Base-by-base conservation (phyloP, 2,113 vertebrate genomes). In the Megaleporinus macrocephalus region DNA sequence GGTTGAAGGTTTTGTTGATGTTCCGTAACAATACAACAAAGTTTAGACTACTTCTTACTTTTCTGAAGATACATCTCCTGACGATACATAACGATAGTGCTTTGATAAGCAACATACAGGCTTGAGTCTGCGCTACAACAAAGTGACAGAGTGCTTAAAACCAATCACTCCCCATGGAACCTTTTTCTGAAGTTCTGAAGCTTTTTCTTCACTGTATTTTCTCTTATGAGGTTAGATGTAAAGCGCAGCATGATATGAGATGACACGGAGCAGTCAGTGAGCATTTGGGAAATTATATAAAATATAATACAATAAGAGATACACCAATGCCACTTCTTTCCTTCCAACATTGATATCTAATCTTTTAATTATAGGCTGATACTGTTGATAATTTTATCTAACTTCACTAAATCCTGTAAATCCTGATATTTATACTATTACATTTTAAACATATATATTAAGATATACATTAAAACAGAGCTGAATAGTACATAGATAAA, bases 181-280 rank as follows among this genome's bases (percentile, higher is more conserved):
- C 69, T 78, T 77, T 81, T 86, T 84, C 55, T 79, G 55, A 81
- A 7, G 73, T 81, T 81, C 78, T 81, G 55, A 81, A 80, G 66
- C 44, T 55, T 75, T 71, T 57, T 65, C 55, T 73, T 68, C 65
- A 36, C 69, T 72, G 16, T 29, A 61, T n/a, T 49, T 49, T 73
- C 57, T 61, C 29, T 80, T 62, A 41, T 6, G 18, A 30, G 26
- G 12, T 73, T 12, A 79, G 55, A 71, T n/a, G 0, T 59, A 59
- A 20, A 22, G 53, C 53, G 0, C 22, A n/a, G 53, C 53, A 57
- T 57, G 53, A n/a, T 20, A 57, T 57, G 20, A 57, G 53, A 22
- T 15, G 53, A 55, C 20, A 55, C 2, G n/a, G 13, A 57, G 20
- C 53, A 16, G 5, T n/a, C 6, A 20, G 44, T 26, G 62, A 57